Evolutionary conservation across 2,888 invertebrate species (phyloP), one percentile per base, ranked within the genome.

Genomic region (Villa cingulata): DNA sequence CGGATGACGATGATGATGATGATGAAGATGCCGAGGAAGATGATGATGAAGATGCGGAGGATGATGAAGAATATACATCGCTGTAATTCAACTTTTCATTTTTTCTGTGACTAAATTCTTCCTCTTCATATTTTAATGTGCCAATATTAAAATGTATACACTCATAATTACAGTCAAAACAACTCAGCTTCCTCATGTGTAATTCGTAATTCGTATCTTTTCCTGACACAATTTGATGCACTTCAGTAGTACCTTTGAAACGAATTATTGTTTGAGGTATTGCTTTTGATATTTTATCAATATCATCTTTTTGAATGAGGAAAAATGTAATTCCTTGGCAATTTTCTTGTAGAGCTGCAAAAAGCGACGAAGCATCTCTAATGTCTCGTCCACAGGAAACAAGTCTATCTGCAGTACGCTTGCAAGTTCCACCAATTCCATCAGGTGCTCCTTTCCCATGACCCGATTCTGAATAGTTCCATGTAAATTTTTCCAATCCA

Each of bases 391-490:
- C 42, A 18, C 38, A 19, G 18, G 12, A 1, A 17, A 42, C n/a
- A 15, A 16, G 12, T 3, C 34, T 16, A 15, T 37, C 19, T 3
- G 37, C 20, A 2, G 23, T 43, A 15, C 43, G 7, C 16, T 43
- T 43, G n/a, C 43, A 43, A 5, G 37, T 37, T 37, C 32, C 43
- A 17, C 48, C 48, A 23, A 47, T 38, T 20, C 48, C 48, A 43
- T 47, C 43, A 16, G 45, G 29, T n/a, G 45, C 45, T 16, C 45
- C 39, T 23, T 45, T 45, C 10, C 48, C 48, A 37, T 47, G 48
- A 34, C 43, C 48, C 1, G 48, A 23, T 23, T 47, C 41, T 2
- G 17, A 36, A 37, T 42, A 47, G 15, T 43, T 47, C 41, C 42
- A 47, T 15, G 48, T 37, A 29, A 47, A 42, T 32, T 16, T 32